Base-by-base conservation (phyloP, 2,797 vertebrate species). In the Eospalax fontanierii region DNA sequence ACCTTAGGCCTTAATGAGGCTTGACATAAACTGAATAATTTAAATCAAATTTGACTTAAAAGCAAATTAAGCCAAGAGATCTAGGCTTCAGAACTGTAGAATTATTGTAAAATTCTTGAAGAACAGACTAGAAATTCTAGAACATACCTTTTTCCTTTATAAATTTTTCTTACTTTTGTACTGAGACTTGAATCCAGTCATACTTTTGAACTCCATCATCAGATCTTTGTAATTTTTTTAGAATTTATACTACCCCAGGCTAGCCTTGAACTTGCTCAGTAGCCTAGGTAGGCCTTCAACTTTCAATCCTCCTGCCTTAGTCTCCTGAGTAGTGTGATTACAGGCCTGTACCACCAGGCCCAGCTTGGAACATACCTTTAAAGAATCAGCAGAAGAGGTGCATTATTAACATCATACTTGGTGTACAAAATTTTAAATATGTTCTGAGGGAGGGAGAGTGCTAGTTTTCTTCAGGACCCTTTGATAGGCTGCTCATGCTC, bases 41-140 rank as follows among this genome's bases (percentile, higher is more conserved):
- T 97, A 97, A 98, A 98, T 90, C 95, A 96, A 97, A 92, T 97
- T 95, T 97, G 59, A 94, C 85, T 95, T 94, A 95, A 97, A 98
- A 88, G 91, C 82, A 98, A 97, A 98, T 97, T 96, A 97, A 97
- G 18, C 50, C 94, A 97, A 90, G 21, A 87, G 59, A 89, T 5
- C 11, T 43, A 78, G 88, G 90, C 40, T 97, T 91, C 84, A 83
- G 43, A 95, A 89, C 33, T 89, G 81, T 10, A 78, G 63, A 92
- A 83, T 90, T 95, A 73, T 22, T 82, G 59, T 14, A 81, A 92
- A 87, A n/a, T 71, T 71, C 59, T 54, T 94, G 46, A 92, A 95
- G 35, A 95, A 88, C 40, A 75, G 59, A 71, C 30, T 30, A 74
- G 12, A 38, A 28, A 93, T 89, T 85, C 35, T 71, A 82, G 70